Evolutionary conservation across 2,888 invertebrate genomes (phyloP).

Genomic region (Eueremaeus valkanovi): DNA sequence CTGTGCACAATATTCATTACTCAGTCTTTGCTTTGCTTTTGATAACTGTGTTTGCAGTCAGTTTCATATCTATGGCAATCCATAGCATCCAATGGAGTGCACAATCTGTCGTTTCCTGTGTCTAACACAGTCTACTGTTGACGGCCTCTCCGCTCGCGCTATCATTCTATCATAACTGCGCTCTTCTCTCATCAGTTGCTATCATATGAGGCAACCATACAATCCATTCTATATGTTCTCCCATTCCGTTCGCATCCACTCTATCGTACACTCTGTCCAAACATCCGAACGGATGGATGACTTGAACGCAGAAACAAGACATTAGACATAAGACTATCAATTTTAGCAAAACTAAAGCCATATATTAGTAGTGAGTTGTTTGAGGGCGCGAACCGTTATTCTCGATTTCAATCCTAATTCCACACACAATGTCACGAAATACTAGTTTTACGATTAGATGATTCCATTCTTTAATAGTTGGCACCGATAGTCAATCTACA

Average conservation of each 20-base stretch:
- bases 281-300: too few species aligned
- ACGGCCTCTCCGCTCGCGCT: background rate
- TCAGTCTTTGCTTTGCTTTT: background rate
- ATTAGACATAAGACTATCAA: too few species aligned
- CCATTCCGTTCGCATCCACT: too few species aligned
- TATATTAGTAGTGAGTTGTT: background rate
- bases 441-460: background rate
- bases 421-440: slow-evolving; percentile 6
- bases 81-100: background rate
- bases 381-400: slow-evolving; percentile 9
- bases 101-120: slow-evolving; percentile 1
- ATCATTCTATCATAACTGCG: background rate
- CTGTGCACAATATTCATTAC: background rate
- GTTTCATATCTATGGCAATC: background rate
- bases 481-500: slow-evolving; percentile 9
- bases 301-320: too few species aligned
- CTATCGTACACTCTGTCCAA: too few species aligned
- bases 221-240: too few species aligned
- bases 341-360: background rate
- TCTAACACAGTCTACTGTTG: background rate
- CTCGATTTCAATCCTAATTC: slow-evolving; percentile 9
- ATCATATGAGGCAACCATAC: background rate
- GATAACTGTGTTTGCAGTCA: background rate
- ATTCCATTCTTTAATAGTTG: background rate
- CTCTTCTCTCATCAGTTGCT: background rate